Evolutionary conservation across 2,888 invertebrate genomes (phyloP).

Genomic region (Drosophila subsilvestris): DNA sequence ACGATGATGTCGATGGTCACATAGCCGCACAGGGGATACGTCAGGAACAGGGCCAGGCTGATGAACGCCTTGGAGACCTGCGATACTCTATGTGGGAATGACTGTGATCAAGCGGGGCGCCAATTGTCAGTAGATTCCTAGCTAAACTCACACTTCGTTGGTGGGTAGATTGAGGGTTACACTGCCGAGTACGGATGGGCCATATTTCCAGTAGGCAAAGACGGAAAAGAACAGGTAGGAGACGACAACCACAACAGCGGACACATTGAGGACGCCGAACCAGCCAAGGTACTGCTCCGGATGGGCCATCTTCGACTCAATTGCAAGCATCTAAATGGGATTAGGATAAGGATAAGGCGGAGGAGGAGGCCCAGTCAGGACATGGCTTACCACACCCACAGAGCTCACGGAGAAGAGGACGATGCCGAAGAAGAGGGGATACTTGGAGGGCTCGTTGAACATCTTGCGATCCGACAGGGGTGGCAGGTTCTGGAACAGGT

Average conservation of each 20-base stretch:
- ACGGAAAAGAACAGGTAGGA: slow-evolving; percentile 94
- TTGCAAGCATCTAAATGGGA: slow-evolving; percentile 91
- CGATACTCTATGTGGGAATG: slow-evolving; percentile 85
- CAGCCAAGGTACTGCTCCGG: slow-evolving; percentile 94
- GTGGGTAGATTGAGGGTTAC: slow-evolving; percentile 93
- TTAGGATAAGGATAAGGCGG: too few species aligned
- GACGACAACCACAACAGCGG: slow-evolving; percentile 91
- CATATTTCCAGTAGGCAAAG: slow-evolving; percentile 95
- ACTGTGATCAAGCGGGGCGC: neutral
- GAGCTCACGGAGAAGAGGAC: slow-evolving; percentile 95
- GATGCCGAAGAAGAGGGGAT: slow-evolving; percentile 94
- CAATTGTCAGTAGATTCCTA: neutral
- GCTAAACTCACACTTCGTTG: slow-evolving; percentile 86
- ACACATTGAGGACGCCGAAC: slow-evolving; percentile 93
- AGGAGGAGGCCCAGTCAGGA: too few species aligned
- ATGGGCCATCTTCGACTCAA: slow-evolving; percentile 96
- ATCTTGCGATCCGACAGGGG: slow-evolving; percentile 79
- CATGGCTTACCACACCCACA: slow-evolving; percentile 88
- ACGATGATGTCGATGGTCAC: slow-evolving; percentile 97
- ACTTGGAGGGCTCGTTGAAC: slow-evolving; percentile 84
- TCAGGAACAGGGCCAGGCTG: slow-evolving; percentile 92
- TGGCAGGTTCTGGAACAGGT: slow-evolving; percentile 88
- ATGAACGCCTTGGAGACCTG: slow-evolving; percentile 91
- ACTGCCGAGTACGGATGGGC: slow-evolving; percentile 88
- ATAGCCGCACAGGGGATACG: slow-evolving; percentile 96